phyloP scores from a whole-genome alignment of 2,888 invertebrate genomes.

The Esperia sulphurella region DNA sequence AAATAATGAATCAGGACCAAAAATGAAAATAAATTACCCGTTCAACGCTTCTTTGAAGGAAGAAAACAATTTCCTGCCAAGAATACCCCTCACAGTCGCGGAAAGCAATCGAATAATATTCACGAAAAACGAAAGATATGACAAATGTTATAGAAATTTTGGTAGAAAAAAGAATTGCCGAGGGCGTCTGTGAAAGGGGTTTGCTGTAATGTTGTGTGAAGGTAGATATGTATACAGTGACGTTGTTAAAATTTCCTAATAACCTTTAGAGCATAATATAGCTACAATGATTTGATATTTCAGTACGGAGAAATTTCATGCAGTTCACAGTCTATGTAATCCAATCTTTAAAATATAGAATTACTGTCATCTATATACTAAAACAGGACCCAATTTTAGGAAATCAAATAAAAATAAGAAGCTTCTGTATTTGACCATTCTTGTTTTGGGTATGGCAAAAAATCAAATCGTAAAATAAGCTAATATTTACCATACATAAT shows the following conservation, averaged over 20 bases:
- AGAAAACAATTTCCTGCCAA: slow-evolving; percentile 37
- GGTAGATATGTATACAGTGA: slow-evolving; percentile 18
- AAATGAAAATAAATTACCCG: slow-evolving; percentile 22
- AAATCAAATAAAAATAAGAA: no score
- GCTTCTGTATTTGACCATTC: no score
- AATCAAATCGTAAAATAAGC: no score
- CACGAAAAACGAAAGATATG: slow-evolving; percentile 36
- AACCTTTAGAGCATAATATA: no score
- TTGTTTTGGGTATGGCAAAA: no score
- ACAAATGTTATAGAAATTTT: slow-evolving; percentile 39
- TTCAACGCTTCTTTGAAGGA: slow-evolving; percentile 31
- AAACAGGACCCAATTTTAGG: no score
- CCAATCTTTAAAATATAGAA: no score
- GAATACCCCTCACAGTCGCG: slow-evolving; percentile 28
- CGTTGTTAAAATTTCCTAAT: slow-evolving; percentile 10
- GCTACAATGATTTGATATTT: no score
- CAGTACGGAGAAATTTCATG: no score
- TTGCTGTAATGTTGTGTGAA: slow-evolving; percentile 8
- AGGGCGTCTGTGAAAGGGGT: slow-evolving; percentile 20
- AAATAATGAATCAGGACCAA: background rate
- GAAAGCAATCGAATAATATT: slow-evolving; percentile 53
- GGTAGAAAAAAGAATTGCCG: slow-evolving; percentile 19
- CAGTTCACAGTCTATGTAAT: no score
- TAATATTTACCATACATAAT: no score
- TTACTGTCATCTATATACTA: no score